Conservation (phyloP, 2,113 vertebrate species). For the Zosterops hypoxanthus region DNA sequence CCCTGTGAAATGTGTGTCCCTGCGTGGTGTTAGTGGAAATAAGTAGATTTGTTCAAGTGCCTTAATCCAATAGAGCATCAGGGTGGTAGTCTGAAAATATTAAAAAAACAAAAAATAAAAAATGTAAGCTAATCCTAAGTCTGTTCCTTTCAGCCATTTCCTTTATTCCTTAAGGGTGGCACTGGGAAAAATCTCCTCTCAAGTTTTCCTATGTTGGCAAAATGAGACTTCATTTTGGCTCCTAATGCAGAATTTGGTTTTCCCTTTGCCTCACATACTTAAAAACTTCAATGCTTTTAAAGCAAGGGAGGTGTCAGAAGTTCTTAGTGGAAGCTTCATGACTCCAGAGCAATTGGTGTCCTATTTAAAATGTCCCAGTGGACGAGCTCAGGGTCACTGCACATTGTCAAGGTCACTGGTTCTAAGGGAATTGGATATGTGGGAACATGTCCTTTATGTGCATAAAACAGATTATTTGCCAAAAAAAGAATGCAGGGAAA, state of each 20-base stretch:
- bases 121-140: not conserved
- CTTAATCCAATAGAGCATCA: not conserved
- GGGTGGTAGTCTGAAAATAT: not conserved
- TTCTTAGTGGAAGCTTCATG: not conserved
- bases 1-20: constrained; percentile 29
- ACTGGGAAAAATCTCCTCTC: not conserved
- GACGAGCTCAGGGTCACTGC: not conserved
- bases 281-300: not conserved
- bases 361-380: not conserved
- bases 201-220: not conserved
- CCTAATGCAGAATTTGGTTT: not conserved
- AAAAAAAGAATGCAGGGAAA: not conserved
- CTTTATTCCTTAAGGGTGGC: not conserved
- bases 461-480: not conserved
- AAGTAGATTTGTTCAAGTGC: not conserved
- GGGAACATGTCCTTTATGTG: not conserved
- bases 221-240: not conserved
- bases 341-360: not conserved
- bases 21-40: not conserved
- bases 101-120: not conserved
- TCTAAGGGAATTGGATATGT: not conserved
- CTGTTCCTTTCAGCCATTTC: not conserved
- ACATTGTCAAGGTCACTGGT: not conserved
- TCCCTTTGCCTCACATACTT: not conserved
- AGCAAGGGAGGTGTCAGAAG: not conserved